phyloP scores from a whole-genome alignment of 37 sponge, comb jelly and placozoan genomes.

The Agelas oroides region DNA sequence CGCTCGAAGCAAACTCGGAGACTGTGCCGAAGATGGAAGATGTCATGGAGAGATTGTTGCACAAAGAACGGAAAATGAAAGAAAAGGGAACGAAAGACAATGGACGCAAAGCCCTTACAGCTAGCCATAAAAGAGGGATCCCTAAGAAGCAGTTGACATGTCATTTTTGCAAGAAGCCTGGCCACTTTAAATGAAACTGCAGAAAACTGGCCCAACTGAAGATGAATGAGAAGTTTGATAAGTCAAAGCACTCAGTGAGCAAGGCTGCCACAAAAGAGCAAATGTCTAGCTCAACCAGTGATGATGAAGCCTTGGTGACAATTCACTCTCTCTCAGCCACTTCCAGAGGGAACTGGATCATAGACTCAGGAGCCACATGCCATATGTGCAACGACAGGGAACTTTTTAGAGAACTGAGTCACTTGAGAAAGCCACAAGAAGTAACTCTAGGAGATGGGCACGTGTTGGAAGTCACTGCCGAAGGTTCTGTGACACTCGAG shows the following conservation, averaged over 20 bases:
- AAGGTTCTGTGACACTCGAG: neutral
- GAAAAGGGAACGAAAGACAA: neutral
- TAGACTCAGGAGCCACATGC: constrained; percentile 39
- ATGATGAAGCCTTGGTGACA: neutral
- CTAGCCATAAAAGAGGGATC: neutral
- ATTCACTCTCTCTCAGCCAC: neutral
- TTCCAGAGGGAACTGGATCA: constrained; percentile 15
- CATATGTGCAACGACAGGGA: constrained; percentile 10
- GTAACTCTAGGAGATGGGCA: constrained; percentile 30
- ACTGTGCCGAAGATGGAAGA: neutral
- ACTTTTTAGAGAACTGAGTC: neutral
- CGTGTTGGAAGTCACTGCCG: neutral
- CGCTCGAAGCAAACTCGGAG: constrained; percentile 2
- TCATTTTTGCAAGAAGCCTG: constrained; percentile 17
- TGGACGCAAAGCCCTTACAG: neutral
- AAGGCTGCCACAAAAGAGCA: neutral
- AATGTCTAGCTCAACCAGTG: neutral
- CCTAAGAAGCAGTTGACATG: constrained; percentile 21
- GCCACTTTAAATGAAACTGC: constrained; percentile 17
- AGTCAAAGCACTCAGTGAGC: neutral
- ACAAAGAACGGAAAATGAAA: constrained; percentile 3
- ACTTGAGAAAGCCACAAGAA: neutral
- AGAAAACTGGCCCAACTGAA: neutral
- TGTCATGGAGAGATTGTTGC: constrained; percentile 6
- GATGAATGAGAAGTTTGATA: neutral